A percentile compares a stretch with the other conserved stretches of the same genome.
phyloP scores from a whole-genome alignment of 2,797 vertebrate genomes.

The Coregonus sp. region DNA sequence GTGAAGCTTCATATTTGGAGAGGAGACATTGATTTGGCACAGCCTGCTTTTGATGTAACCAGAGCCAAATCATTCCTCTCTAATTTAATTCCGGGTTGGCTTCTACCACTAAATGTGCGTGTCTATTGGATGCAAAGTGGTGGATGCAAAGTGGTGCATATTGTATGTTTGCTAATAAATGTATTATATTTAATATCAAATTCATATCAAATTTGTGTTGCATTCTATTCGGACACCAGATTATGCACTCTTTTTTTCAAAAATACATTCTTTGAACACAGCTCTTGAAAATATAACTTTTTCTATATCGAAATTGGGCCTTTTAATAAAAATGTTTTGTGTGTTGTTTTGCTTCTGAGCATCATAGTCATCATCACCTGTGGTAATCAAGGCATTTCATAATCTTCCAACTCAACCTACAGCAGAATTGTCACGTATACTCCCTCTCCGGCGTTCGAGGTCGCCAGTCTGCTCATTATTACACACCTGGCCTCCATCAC shows the following conservation, averaged over 20 bases:
- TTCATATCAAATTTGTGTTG: too few relatives aligned
- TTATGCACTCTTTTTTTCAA: too few relatives aligned
- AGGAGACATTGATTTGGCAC: constrained; percentile 58
- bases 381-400: background rate
- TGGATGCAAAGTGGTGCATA: background rate
- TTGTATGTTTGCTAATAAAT: background rate
- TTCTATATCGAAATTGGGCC: too few relatives aligned
- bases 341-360: too few relatives aligned
- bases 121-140: background rate
- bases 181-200: background rate
- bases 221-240: too few relatives aligned
- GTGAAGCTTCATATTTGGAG: constrained; percentile 48
- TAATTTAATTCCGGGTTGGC: constrained; percentile 21
- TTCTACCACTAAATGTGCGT: background rate
- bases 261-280: too few relatives aligned
- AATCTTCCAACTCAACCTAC: background rate
- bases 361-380: too few relatives aligned
- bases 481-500: too few relatives aligned
- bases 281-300: too few relatives aligned
- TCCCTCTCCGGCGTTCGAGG: too few relatives aligned
- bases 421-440: background rate
- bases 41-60: constrained; percentile 53
- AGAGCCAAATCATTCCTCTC: constrained; percentile 52
- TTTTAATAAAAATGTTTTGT: too few relatives aligned
- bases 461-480: too few relatives aligned